These are phyloP conservation scores for Trematocara nigrifrons DNA, from an alignment of 2,113 vertebrate species.

Conservation along the genomic window DNA sequence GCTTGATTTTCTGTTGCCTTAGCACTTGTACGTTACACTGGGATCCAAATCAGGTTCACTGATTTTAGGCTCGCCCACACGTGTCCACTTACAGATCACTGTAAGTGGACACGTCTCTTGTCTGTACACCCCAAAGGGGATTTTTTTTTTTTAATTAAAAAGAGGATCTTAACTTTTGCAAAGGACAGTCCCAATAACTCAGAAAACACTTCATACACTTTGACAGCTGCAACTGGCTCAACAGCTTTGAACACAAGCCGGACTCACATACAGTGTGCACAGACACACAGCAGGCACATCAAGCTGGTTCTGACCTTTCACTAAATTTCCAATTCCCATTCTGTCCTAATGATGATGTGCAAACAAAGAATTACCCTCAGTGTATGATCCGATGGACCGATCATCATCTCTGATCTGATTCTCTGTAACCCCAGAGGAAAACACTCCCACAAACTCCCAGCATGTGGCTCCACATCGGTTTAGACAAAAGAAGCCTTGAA, in stretches of 20 bases:
- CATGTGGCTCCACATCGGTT: background rate
- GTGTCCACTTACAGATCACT: background rate
- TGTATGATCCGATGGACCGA: background rate
- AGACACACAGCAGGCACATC: background rate
- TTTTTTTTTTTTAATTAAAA: background rate
- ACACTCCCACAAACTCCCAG: background rate
- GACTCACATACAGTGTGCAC: background rate
- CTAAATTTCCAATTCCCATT: background rate
- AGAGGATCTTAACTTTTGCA: background rate
- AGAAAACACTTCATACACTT: background rate
- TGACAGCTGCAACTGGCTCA: background rate
- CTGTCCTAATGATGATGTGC: conserved; percentile 15
- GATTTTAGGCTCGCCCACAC: background rate
- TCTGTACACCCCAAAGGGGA: background rate
- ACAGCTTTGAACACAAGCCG: background rate
- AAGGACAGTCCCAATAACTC: background rate
- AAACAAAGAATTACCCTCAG: background rate
- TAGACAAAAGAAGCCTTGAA: background rate
- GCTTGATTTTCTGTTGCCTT: background rate
- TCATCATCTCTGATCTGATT: background rate
- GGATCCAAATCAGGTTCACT: background rate
- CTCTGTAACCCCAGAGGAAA: conserved; percentile 8
- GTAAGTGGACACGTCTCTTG: no score
- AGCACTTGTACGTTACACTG: background rate
- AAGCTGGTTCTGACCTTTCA: background rate